Evolutionary conservation across 2,113 vertebrate species (phyloP).

Genomic region (Corythornis vintsioides): DNA sequence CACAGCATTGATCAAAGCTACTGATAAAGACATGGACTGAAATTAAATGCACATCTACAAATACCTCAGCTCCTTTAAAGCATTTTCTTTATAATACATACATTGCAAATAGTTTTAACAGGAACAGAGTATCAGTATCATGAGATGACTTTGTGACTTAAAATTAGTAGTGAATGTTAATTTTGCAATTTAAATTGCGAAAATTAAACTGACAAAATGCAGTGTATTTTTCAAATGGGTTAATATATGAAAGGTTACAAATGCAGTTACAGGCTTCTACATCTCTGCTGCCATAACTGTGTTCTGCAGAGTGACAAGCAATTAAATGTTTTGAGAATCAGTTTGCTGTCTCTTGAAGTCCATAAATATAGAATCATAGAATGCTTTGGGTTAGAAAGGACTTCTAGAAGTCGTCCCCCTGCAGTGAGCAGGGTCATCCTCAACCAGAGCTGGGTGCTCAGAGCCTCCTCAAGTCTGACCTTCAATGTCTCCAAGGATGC

Average conservation of each 20-base stretch:
- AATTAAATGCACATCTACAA: neutral
- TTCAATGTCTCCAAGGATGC: no score
- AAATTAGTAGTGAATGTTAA: neutral
- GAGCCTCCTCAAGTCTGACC: no score
- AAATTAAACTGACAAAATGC: neutral
- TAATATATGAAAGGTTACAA: neutral
- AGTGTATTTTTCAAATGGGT: neutral
- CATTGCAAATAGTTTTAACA: neutral
- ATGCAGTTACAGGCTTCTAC: neutral
- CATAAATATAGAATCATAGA: neutral
- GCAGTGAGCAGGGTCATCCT: no score
- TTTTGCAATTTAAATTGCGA: neutral
- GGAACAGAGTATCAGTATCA: neutral
- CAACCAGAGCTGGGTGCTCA: no score
- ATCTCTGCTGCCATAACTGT: neutral
- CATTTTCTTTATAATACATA: neutral
- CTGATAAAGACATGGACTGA: neutral
- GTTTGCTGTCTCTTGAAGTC: neutral
- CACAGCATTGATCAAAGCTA: conserved; percentile 28
- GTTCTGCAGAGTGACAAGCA: neutral
- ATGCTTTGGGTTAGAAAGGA: no score
- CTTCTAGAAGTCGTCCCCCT: no score
- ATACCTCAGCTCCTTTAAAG: neutral
- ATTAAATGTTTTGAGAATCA: neutral
- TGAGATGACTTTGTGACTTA: neutral